Evolutionary conservation across 2,113 vertebrate species (phyloP), one percentile per base, ranked within the genome.

Genomic region (Pangasianodon hypophthalmus): DNA sequence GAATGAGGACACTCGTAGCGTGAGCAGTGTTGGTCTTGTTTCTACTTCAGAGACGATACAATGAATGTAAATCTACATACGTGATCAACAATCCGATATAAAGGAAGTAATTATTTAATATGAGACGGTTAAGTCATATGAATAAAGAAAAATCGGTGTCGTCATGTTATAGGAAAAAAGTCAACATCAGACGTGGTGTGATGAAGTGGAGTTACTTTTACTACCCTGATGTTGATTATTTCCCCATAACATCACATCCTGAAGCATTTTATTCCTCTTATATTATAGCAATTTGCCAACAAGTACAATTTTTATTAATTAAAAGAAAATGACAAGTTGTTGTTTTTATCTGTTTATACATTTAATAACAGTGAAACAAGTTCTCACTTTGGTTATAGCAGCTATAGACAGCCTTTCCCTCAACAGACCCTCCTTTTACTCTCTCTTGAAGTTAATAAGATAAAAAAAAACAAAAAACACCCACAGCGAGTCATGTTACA

Each of bases 1-100:
- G 90, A 93, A 93, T 92, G 88, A 92, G 92, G 90, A 93, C 92
- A 91, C 88, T 87, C 79, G 88, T 71, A 80, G 87, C 67, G 50
- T 26, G 69, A 90, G 64, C 46, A 1, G n/a, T 1, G 85, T 14
- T n/a, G 58, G 58, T 64, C 24, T 29, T 60, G 37, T 60, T 58
- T 62, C 58, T 16, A 1, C 58, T 64, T 18, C 11, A 3, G 37
- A 29, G 24, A 64, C 24, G 11, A 41, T 18, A 18, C 3, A 48
- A 24, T 18, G 41, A 64, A 44, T 3, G 41, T 64, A 16, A 21
- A 62, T 26, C 58, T 5, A 14, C 9, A 64, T 29, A 64, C 21
- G 11, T 46, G 62, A 69, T 19, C 44, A 46, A 24, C 32, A 13
- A 21, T 37, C 48, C 10, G 29, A n/a, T 82, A 24, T 8, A 32